Base-by-base conservation (phyloP, 2,888 invertebrate genomes). In the Glaucopsyche alexis region DNA sequence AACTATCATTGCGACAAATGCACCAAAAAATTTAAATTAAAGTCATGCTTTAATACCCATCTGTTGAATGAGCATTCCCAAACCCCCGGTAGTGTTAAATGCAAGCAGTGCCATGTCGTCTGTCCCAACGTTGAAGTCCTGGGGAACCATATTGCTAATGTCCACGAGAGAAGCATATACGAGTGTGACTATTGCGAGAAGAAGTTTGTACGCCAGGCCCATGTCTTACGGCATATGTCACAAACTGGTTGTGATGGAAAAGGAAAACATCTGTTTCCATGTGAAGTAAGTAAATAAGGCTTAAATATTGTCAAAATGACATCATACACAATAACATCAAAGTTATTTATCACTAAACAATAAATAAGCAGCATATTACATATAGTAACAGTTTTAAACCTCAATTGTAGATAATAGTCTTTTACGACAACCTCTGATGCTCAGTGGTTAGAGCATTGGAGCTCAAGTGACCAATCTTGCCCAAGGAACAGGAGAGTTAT, bases 151-250 rank as follows among this genome's bases (percentile, higher is more conserved):
- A 94, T 95, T 79, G 94, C 94, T 75, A 94, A 95, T 52, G 95
- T 95, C 79, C 96, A 95, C 69, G 82, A 88, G 3, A 81, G 87
- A 72, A 80, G 79, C 14, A 79, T 84, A 60, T 95, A 93, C 80
- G 93, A 93, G 42, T 97, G 97, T 84, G 93, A 94, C 49, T 91
- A 94, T 73, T 97, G 97, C 81, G 93, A 94, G 45, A 95, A 95
- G 79, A 94, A 94, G 76, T 97, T 97, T 85, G 96, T 95, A 1
- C 91, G 97, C 74, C 95, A 95, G 75, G 96, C 96, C 79, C 97
- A 97, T 87, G 93, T 97, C 64, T 90, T 95, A 76, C 89, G 96
- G 19, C 96, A 96, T 81, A 91, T 95, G 82, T 86, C 93, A 60
- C 95, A 95, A 80, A 95, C 94, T 71, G 95, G 95, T n/a, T 96